These are phyloP conservation scores for Ammospiza caudacuta DNA, from an alignment of 2,113 vertebrate genomes.

Conservation along the genomic window DNA sequence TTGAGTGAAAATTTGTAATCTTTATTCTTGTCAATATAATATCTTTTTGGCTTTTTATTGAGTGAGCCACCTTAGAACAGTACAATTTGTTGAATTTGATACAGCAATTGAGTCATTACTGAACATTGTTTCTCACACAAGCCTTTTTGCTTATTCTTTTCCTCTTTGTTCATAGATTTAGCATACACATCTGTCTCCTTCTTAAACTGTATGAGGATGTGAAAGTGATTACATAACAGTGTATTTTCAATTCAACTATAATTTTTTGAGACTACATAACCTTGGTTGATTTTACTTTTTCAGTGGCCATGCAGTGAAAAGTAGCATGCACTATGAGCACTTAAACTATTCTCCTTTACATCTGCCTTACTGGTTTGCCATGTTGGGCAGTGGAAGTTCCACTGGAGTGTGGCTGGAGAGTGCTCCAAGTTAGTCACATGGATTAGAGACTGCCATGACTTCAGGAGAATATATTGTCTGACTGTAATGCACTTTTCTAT, in stretches of 20 bases:
- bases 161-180: not conserved
- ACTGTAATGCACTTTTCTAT: not conserved
- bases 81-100: conserved; percentile 38
- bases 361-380: not conserved
- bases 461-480: not conserved
- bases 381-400: not conserved
- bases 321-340: not conserved
- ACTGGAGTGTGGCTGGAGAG: not conserved
- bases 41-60: not conserved
- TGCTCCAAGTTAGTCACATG: not conserved
- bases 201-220: not conserved
- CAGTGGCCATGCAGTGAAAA: not conserved
- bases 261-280: not conserved
- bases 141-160: not conserved
- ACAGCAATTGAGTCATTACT: not conserved
- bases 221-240: not conserved
- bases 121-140: not conserved
- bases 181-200: not conserved
- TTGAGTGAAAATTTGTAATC: conserved; percentile 18
- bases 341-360: not conserved
- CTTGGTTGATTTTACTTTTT: not conserved
- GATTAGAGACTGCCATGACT: not conserved
- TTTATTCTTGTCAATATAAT: not conserved
- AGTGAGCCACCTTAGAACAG: not conserved
- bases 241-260: not conserved